Evolutionary conservation across 2,797 vertebrate genomes (phyloP), one percentile per base, ranked within the genome.

Genomic region (Lates japonicus): DNA sequence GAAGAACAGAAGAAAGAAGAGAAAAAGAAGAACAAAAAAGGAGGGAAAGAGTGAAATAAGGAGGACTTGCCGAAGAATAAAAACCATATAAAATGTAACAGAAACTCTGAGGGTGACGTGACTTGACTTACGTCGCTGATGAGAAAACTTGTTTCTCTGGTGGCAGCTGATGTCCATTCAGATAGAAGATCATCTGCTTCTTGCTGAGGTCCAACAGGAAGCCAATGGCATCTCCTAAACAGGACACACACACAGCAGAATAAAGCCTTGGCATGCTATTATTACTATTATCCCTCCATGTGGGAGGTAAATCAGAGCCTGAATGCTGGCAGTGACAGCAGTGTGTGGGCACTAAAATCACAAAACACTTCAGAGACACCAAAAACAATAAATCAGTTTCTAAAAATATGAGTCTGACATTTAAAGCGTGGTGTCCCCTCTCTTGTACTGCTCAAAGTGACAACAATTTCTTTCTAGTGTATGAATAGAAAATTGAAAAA

Each of bases 101-200:
- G n/a, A 37, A 37, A 60, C 35, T 33, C 29, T 41, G 42, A 5
- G 20, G 4, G 22, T 8, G 41, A 3, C 2, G n/a, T 9, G 61
- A 17, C 10, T 58, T 29, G 42, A 96, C 98, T 96, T 93, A 99
- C 98, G 97, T 95, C 85, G 98, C 97, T 42, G 98, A 99, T 78
- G 97, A 98, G 93, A 99, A 99, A 76, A 99, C 98, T 95, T 99
- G 98, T 90, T 98, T 99, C 94, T 99, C 98, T 19, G 98, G 97
- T 52, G 97, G 98, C 91, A 99, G 96, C 85, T 98, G 97, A 92
- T 97, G 97, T 88, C 98, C 98, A 29, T 99, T 99, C 90, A 99
- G 94, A 92, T 97, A 99, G 94, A 99, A 99, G 93, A 99, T 95
- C 98, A 99, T 99, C 92, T 98, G 97, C 91, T 99, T 99, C 95